phyloP scores from a whole-genome alignment of 2,797 vertebrate species.

The Acanthis flammea region DNA sequence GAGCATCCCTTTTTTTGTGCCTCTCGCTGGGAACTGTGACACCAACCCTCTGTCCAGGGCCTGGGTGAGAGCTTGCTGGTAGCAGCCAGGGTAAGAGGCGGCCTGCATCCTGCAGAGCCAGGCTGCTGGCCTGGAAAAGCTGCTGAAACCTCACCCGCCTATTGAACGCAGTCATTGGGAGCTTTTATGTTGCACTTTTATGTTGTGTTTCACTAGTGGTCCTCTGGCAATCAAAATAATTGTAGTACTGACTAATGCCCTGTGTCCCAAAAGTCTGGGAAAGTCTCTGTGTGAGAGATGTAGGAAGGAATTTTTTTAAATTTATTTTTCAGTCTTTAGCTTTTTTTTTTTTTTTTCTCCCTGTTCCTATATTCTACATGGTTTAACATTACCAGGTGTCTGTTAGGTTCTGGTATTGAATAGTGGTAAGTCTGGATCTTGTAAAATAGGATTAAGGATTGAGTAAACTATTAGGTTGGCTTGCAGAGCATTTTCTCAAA shows the following conservation, averaged over 20 bases:
- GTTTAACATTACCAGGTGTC: background rate
- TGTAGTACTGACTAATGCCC: background rate
- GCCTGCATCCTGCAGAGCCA: background rate
- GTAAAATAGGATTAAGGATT: constrained; percentile 13
- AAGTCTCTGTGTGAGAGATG: background rate
- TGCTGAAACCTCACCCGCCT: rapidly evolving
- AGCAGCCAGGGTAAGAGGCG: background rate
- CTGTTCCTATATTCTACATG: rapidly evolving
- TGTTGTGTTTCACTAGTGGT: background rate
- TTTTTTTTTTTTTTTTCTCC: background rate
- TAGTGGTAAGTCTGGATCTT: background rate
- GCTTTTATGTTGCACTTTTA: background rate
- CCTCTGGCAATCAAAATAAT: background rate
- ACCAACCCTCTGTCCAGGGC: background rate
- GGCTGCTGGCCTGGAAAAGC: background rate
- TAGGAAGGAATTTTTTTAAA: background rate
- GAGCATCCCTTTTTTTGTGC: background rate
- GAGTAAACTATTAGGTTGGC: background rate
- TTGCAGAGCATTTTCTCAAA: background rate
- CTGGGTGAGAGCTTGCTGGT: background rate
- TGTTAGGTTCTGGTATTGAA: background rate
- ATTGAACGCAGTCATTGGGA: background rate
- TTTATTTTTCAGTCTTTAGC: background rate
- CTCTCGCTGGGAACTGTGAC: background rate
- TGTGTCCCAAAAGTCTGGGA: background rate